Conservation (phyloP, 2,797 vertebrate genomes). For the Fratercula arctica region DNA sequence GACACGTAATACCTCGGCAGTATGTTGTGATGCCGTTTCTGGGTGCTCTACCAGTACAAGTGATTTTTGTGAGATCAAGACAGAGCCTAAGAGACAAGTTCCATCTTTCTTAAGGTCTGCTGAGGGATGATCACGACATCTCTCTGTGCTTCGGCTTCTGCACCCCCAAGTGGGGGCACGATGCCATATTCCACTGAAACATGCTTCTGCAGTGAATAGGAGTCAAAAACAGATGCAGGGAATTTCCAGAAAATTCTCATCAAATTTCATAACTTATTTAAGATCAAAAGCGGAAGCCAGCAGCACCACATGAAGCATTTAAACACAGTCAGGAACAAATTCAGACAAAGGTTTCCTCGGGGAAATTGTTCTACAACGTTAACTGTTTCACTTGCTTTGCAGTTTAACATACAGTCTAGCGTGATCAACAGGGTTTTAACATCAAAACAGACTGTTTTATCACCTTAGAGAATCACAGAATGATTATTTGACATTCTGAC, state of each 20-base stretch:
- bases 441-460: background rate
- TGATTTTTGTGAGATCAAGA: background rate
- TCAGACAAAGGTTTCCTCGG: background rate
- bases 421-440: background rate
- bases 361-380: background rate
- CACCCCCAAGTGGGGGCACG: fast-evolving
- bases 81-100: background rate
- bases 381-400: background rate
- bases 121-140: background rate
- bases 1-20: background rate
- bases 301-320: background rate
- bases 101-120: background rate
- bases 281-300: background rate
- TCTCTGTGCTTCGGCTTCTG: background rate
- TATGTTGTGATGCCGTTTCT: background rate
- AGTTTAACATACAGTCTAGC: background rate
- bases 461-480: too few relatives aligned
- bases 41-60: background rate
- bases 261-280: background rate
- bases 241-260: background rate
- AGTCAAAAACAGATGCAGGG: background rate
- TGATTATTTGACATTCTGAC: background rate
- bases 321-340: background rate
- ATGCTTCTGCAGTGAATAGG: background rate
- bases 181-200: background rate